phyloP scores from a whole-genome alignment of 2,888 invertebrate genomes.

The Pterostichus madidus region DNA sequence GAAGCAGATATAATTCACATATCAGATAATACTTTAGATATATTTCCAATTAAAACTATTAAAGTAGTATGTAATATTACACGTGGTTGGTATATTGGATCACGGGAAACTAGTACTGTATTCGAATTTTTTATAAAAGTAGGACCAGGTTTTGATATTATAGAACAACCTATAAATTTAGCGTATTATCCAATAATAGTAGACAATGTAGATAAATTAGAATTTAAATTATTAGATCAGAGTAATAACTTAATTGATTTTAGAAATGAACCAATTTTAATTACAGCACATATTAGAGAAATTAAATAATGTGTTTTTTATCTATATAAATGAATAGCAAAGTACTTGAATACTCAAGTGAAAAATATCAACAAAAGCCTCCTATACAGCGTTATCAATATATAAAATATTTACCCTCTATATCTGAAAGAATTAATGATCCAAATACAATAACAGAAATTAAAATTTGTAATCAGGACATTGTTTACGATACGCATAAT shows the following conservation, averaged over 20 bases:
- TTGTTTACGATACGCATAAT: slow-evolving; percentile 1
- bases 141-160: slow-evolving; percentile 7
- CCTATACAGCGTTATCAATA: neutral
- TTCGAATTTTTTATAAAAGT: neutral
- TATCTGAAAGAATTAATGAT: neutral
- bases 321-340: neutral
- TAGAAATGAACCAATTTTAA: neutral
- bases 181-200: neutral
- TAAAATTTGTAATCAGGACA: neutral
- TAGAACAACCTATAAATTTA: slow-evolving; percentile 6
- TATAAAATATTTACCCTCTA: neutral
- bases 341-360: no score
- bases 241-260: neutral
- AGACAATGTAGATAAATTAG: neutral
- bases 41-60: slow-evolving; percentile 7
- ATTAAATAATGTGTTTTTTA: neutral
- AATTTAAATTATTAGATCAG: slow-evolving; percentile 2
- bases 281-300: neutral
- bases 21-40: neutral
- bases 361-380: no score
- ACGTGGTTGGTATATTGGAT: neutral
- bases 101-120: neutral
- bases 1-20: slow-evolving; percentile 1
- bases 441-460: neutral
- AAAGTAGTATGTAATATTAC: neutral